phyloP scores from a whole-genome alignment of 2,888 invertebrate species.

The Tenthredo distinguenda region DNA sequence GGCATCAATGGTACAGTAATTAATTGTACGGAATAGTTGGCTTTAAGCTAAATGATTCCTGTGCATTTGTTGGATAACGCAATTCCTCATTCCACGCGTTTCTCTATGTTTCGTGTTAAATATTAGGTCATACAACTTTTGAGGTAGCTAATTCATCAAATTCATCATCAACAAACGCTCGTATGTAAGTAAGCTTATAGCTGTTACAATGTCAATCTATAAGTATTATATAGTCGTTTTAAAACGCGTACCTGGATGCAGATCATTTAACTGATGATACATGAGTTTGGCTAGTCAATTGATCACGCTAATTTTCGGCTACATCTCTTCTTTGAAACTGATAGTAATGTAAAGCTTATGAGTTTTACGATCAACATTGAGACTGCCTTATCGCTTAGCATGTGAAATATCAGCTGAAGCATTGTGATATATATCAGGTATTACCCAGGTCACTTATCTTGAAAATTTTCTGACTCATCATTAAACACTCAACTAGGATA shows the following conservation, averaged over 20 bases:
- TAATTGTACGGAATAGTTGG: not conserved
- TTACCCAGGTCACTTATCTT: not conserved
- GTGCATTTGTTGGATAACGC: not conserved
- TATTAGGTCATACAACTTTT: slow-evolving; percentile 37
- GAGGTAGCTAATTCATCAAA: slow-evolving; percentile 10
- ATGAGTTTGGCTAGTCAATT: not conserved
- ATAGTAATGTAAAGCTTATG: not conserved
- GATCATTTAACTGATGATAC: not conserved
- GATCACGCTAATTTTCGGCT: not conserved
- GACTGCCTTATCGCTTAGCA: not conserved
- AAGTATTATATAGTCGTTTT: not conserved
- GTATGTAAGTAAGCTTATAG: slow-evolving; percentile 1
- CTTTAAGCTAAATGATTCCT: not conserved
- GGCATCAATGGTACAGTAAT: slow-evolving; percentile 10
- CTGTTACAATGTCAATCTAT: not conserved
- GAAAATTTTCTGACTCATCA: not conserved
- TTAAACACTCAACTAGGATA: not conserved
- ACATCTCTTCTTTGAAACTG: not conserved
- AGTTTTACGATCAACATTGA: not conserved
- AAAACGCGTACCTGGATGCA: not conserved
- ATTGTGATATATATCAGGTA: not conserved
- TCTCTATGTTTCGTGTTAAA: slow-evolving; percentile 16
- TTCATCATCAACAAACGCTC: not conserved
- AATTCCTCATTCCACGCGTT: slow-evolving; percentile 3
- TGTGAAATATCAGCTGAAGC: not conserved